phyloP scores from a whole-genome alignment of 2,113 vertebrate genomes.

The Microcebus ravelobensis region DNA sequence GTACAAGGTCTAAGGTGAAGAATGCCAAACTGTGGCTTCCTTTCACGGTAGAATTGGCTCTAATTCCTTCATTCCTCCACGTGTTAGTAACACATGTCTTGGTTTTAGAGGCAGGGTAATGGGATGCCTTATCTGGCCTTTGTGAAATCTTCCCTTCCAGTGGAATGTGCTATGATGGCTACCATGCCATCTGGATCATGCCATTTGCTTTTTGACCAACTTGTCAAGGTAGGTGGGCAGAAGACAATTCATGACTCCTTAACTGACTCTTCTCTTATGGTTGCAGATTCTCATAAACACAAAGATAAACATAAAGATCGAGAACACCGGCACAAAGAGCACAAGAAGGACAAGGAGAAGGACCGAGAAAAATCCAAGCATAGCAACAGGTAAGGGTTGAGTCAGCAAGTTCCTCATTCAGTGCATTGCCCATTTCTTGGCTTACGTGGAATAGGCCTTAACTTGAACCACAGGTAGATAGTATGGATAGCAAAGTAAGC shows the following conservation, averaged over 20 bases:
- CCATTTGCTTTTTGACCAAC: conserved; percentile 44
- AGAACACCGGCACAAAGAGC: conserved; percentile 97
- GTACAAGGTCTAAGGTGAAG: neutral
- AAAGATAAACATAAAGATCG: conserved; percentile 98
- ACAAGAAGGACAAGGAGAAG: conserved; percentile 97
- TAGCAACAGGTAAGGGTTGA: conserved; percentile 92
- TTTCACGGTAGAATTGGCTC: neutral
- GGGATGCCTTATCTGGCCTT: neutral
- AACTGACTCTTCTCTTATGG: conserved; percentile 74
- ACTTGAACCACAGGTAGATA: neutral
- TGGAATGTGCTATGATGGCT: neutral
- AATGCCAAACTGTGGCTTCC: neutral
- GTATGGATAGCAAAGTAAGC: neutral
- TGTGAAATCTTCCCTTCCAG: conserved; percentile 8
- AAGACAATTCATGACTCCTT: conserved; percentile 56
- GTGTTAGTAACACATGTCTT: neutral
- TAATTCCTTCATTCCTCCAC: neutral
- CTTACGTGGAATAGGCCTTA: neutral
- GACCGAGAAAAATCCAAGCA: conserved; percentile 94
- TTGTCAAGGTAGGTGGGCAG: conserved; percentile 6
- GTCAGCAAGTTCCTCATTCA: neutral
- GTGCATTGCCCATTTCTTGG: neutral
- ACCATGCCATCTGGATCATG: neutral
- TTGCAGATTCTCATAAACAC: conserved; percentile 96
- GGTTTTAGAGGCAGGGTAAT: neutral